These are phyloP conservation scores for Myotis yumanensis DNA, from an alignment of 2,113 vertebrate species.

Conservation along the genomic window DNA sequence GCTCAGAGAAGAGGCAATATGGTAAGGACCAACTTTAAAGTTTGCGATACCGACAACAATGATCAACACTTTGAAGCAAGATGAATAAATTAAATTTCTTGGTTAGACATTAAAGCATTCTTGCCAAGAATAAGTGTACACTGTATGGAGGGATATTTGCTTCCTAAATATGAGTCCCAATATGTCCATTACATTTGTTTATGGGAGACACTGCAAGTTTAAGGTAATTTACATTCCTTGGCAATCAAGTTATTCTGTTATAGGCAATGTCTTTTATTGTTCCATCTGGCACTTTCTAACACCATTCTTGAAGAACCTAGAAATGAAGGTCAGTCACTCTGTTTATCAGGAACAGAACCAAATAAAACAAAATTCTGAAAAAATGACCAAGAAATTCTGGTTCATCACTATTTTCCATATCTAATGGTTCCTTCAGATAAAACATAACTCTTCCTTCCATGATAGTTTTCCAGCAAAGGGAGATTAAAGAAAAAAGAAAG, in stretches of 20 bases:
- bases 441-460: constrained; percentile 85
- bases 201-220: constrained; percentile 79
- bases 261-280: constrained; percentile 83
- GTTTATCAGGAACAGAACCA: constrained; percentile 85
- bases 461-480: constrained; percentile 82
- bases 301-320: constrained; percentile 80
- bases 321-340: constrained; percentile 84
- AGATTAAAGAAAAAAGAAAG: constrained; percentile 77
- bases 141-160: constrained; percentile 68
- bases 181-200: constrained; percentile 65
- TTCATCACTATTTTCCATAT: constrained; percentile 82
- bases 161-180: constrained; percentile 54
- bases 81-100: constrained; percentile 84
- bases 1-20: constrained; percentile 68
- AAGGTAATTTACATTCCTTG: constrained; percentile 85
- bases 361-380: constrained; percentile 84
- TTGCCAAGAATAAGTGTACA: constrained; percentile 70
- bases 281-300: constrained; percentile 80
- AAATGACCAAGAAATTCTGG: constrained; percentile 82
- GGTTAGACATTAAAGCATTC: constrained; percentile 78
- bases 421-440: constrained; percentile 83
- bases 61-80: constrained; percentile 78
- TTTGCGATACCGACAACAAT: constrained; percentile 79
- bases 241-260: constrained; percentile 84
- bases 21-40: constrained; percentile 60